Evolutionary conservation across 2,888 invertebrate genomes (phyloP).

Genomic region (Ernsta delagoae): DNA sequence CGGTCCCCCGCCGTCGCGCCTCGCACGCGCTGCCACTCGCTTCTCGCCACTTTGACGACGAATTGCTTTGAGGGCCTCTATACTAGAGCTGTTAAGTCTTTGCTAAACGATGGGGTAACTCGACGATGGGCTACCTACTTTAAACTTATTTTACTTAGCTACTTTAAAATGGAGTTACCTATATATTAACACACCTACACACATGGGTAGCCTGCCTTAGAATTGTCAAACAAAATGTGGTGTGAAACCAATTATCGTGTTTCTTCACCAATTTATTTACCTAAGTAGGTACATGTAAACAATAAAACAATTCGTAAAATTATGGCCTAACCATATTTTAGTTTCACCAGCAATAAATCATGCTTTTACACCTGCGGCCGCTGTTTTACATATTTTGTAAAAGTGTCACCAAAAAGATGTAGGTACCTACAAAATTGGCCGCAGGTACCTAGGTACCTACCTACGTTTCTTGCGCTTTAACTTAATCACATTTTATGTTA

Average conservation of each 20-base stretch:
- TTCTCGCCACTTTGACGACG: conserved; percentile 22
- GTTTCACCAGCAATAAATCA: conserved; percentile 20
- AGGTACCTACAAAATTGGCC: conserved; percentile 32
- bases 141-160: no score
- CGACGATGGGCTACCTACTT: not conserved
- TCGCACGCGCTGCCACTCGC: conserved; percentile 53
- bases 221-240: no score
- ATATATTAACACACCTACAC: no score
- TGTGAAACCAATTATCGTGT: no score
- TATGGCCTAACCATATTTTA: conserved; percentile 19
- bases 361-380: conserved; percentile 38
- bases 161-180: no score
- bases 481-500: conserved; percentile 48
- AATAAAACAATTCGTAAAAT: conserved; percentile 16
- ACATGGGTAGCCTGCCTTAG: no score
- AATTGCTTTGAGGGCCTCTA: conserved; percentile 17
- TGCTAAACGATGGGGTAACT: not conserved
- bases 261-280: not conserved
- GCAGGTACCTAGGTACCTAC: not conserved
- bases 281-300: not conserved
- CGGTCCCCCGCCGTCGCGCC: conserved; percentile 48
- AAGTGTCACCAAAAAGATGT: conserved; percentile 30
- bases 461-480: conserved; percentile 26
- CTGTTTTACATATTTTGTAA: conserved; percentile 41
- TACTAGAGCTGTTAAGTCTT: no score